Conservation (phyloP, 2,113 vertebrate species). For the Spheniscus mendiculus region DNA sequence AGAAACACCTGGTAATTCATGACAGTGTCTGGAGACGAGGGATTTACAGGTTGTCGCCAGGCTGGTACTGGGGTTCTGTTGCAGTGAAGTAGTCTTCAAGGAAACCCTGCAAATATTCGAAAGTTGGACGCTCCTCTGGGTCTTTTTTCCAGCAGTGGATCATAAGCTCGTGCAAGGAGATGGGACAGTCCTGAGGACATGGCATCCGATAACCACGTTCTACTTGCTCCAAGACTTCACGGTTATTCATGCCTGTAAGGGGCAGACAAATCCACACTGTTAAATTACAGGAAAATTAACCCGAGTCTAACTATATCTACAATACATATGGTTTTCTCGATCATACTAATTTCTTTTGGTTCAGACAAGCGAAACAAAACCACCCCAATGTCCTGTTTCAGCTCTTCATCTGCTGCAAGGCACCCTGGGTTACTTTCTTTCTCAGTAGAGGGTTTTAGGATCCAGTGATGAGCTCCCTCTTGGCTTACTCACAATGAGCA, state of each 20-base stretch:
- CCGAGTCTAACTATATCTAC: neutral
- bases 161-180: slow-evolving; percentile 97
- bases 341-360: neutral
- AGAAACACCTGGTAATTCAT: slow-evolving; percentile 32
- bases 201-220: slow-evolving; percentile 97
- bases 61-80: slow-evolving; percentile 98
- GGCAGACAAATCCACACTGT: neutral
- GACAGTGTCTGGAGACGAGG: slow-evolving; percentile 48
- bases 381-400: neutral
- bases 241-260: slow-evolving; percentile 94
- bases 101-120: slow-evolving; percentile 97
- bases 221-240: slow-evolving; percentile 98
- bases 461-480: neutral
- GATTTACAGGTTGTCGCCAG: slow-evolving; percentile 94
- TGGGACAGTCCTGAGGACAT: slow-evolving; percentile 94
- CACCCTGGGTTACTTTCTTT: neutral
- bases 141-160: slow-evolving; percentile 99
- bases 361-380: neutral
- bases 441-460: neutral
- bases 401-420: neutral
- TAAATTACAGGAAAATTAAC: neutral
- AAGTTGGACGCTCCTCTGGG: slow-evolving; percentile 94
- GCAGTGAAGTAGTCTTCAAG: slow-evolving; percentile 99
- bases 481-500: neutral
- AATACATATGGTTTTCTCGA: neutral